Evolutionary conservation across 2,797 vertebrate species (phyloP).

Genomic region (Octomys mimax): DNA sequence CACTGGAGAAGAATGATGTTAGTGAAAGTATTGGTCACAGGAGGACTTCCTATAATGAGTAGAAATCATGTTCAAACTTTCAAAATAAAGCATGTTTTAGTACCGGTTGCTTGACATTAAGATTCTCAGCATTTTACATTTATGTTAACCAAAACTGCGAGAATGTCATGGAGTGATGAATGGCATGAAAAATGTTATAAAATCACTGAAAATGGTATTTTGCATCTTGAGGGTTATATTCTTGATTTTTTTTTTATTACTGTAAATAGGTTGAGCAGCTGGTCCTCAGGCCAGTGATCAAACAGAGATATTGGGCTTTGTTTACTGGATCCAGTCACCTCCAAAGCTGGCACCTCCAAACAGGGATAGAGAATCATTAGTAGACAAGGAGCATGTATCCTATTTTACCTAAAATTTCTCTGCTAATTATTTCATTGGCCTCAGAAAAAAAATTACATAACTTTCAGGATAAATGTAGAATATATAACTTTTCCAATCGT

Average conservation of each 20-base stretch:
- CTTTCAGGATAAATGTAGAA: neutral
- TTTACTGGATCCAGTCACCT: neutral
- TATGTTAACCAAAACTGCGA: neutral
- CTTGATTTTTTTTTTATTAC: neutral
- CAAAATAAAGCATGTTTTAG: neutral
- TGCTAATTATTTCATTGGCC: constrained; percentile 22
- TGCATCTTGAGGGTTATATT: neutral
- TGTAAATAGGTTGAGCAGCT: neutral
- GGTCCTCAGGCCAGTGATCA: neutral
- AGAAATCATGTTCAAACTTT: neutral
- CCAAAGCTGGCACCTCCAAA: neutral
- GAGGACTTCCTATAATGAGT: neutral
- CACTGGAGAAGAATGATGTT: neutral
- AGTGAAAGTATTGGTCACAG: neutral
- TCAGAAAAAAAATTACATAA: constrained; percentile 16
- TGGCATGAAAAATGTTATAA: neutral
- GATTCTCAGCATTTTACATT: neutral
- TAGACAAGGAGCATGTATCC: neutral
- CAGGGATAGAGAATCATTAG: neutral
- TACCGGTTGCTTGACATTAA: neutral
- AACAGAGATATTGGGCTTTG: neutral
- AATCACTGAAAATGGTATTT: neutral
- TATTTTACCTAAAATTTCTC: constrained; percentile 19
- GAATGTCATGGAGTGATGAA: neutral
- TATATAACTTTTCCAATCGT: neutral